A percentile compares a stretch with the other conserved stretches of the same genome.
phyloP scores from a whole-genome alignment of 2,797 vertebrate genomes.

The Pristis pectinata region DNA sequence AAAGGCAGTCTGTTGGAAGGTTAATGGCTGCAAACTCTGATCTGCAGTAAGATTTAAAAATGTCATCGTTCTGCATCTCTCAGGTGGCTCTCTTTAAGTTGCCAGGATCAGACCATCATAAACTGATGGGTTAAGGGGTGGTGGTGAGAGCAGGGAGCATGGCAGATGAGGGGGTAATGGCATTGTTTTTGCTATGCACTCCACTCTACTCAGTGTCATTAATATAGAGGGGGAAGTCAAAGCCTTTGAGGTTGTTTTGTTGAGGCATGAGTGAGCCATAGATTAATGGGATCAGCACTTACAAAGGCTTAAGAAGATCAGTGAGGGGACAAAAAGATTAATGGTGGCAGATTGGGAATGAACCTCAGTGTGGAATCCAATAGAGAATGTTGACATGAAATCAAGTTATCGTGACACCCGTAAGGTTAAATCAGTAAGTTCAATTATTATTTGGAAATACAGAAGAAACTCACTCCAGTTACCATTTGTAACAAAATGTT shows the following conservation, averaged over 20 bases:
- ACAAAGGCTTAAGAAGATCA: not conserved
- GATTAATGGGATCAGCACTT: constrained; percentile 3
- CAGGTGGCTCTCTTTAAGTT: not conserved
- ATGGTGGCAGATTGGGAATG: not conserved
- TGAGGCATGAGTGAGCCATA: not conserved
- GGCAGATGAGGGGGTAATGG: too few relatives aligned
- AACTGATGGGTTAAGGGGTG: not conserved
- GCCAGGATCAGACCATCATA: not conserved
- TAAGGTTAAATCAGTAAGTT: not conserved
- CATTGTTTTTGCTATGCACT: not conserved
- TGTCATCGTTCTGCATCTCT: not conserved
- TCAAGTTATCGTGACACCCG: not conserved
- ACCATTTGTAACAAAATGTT: not conserved
- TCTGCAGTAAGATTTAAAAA: not conserved
- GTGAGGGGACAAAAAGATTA: not conserved
- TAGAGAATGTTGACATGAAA: not conserved
- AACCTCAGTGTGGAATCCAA: not conserved
- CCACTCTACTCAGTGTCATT: not conserved
- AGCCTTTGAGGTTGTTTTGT: not conserved
- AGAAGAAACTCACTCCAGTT: not conserved
- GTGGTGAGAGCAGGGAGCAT: not conserved
- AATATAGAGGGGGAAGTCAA: not conserved
- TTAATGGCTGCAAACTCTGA: not conserved
- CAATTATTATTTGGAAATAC: not conserved
- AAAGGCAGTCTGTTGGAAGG: not conserved